Evolutionary conservation across 2,113 vertebrate genomes (phyloP), one percentile per base, ranked within the genome.

Genomic region (Apodemus sylvaticus): DNA sequence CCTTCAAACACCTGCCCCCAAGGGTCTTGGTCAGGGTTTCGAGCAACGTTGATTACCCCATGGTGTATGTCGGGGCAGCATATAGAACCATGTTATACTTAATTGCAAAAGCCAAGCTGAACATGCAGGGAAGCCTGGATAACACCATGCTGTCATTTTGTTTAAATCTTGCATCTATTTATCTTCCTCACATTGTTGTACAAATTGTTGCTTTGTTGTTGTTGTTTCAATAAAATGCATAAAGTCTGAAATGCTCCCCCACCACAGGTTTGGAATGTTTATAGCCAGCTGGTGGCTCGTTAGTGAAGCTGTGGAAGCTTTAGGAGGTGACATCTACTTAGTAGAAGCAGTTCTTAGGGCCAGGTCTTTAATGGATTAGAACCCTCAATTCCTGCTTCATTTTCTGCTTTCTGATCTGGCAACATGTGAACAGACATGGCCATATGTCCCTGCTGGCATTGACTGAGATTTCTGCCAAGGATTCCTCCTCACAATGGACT

Each of bases 11-110:
- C 31, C 26, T 5, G 12, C 29, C 29, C 64, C 29, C 31, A 68
- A 68, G 64, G 64, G 29, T 66, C 64, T 66, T 66, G 64, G 64
- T 68, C 64, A 34, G 12, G 12, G 64, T 68, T 31, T 2, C 29
- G 34, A 68, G 64, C 29, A 68, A 34, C 29, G 17, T 58, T 58
- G 58, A 68, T 31, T 0, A 34, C 19, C 34, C 3, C 8, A 0
- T 0, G 29, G 20, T 2, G 0, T 0, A 8, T 5, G 17, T 48
- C 0, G 34, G 26, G 12, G 13, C 20, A 4, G 48, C 36, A 31
- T 1, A 0, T 31, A 48, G 42, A 53, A 12, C 19, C 24, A 1
- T 0, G 0, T 4, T 19, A 29, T 36, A n/a, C 3, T 22, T 0
- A 5, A 42, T 55, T 3, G 26, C 48, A 20, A 6, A 0, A 8